Base-by-base conservation (phyloP, 2,888 invertebrate species). In the Ormia ochracea region DNA sequence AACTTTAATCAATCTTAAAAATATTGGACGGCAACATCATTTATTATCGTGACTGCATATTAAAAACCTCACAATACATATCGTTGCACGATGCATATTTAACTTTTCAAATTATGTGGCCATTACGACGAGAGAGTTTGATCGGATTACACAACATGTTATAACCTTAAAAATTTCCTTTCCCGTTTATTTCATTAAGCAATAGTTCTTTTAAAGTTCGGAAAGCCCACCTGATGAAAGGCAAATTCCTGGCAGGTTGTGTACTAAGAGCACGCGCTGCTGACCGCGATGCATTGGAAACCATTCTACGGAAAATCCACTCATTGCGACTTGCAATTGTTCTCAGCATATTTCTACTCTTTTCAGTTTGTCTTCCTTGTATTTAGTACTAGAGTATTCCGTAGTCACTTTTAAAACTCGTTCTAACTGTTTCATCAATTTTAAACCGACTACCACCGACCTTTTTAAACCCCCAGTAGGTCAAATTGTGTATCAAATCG, bases 271-370 rank as follows among this genome's bases (percentile, higher is more conserved):
- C 83, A 31, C 89, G 86, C 28, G 84, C 83, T 70, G 84, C 85
- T 73, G 81, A 73, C 89, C 85, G 92, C 70, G 84, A 78, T 81
- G 84, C 66, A 63, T 75, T 58, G 50, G 78, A 45, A 61, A 91
- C 90, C 90, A 92, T 92, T 86, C 92, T 93, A 85, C 94, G 88
- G 78, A 94, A 88, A 82, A 86, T 81, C 85, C 93, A 89, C 89
- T 93, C 93, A 89, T 93, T 93, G 91, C 94, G 93, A 89, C 92
- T 90, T 87, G 92, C 90, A 86, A 94, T 92, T 90, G 94, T 93
- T 91, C 95, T 93, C 90, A 95, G 91, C 95, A 95, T 95, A 89
- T 91, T 83, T 50, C 56, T 7, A 52, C 28, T 23, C 26, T 45
- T 33, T 19, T 21, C 43, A 10, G 38, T 17, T 79, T 63, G 45